Evolutionary conservation across 2,113 vertebrate genomes (phyloP).

Genomic region (Telmatochromis sp.): DNA sequence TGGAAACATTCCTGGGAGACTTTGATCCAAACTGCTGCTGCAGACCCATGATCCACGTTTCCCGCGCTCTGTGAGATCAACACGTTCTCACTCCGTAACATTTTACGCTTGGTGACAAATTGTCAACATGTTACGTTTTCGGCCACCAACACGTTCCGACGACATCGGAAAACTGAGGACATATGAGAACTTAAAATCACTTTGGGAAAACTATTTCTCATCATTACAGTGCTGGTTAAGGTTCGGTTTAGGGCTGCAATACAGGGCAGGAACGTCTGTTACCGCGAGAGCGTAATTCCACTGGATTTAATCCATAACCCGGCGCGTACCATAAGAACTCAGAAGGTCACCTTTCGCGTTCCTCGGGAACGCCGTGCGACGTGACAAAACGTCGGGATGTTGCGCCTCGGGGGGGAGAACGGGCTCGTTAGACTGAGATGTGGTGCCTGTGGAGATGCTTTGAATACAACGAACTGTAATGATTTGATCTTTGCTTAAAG

Average conservation of each 20-base stretch:
- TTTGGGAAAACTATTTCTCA: not conserved
- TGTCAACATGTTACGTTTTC: rapidly evolving
- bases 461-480: not conserved
- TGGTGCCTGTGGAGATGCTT: rapidly evolving
- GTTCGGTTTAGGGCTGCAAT: not conserved
- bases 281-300: not conserved
- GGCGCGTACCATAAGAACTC: rapidly evolving
- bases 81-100: not conserved
- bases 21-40: not conserved
- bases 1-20: not conserved
- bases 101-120: rapidly evolving
- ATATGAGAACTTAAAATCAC: not conserved
- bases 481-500: not conserved
- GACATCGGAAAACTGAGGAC: rapidly evolving
- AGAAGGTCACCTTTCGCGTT: not conserved
- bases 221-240: not conserved
- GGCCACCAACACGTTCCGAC: not conserved
- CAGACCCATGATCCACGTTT: not conserved
- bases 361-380: rapidly evolving
- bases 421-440: not conserved
- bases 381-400: rapidly evolving
- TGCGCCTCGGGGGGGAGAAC: rapidly evolving
- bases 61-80: not conserved
- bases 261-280: not conserved
- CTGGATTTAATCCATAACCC: not conserved